Percentiles rank a stretch among this genome's conserved stretches.
Conservation (phyloP, 2,888 invertebrate species). For the Agrotis exclamationis region DNA sequence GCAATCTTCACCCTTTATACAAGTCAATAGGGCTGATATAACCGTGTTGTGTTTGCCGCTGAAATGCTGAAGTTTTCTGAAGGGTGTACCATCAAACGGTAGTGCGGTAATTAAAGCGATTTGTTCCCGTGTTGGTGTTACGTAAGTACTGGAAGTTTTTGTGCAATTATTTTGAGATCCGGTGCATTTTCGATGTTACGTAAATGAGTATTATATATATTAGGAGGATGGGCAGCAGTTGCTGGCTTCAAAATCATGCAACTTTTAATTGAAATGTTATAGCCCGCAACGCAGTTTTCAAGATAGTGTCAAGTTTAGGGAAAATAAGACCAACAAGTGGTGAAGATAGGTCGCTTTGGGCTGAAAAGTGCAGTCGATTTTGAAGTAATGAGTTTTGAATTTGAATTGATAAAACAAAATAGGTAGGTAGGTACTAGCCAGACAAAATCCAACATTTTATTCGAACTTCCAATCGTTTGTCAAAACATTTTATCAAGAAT, state of each 20-base stretch:
- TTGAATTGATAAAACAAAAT: too few species aligned
- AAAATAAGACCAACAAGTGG: too few species aligned
- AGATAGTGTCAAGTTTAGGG: too few species aligned
- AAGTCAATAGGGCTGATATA: background rate
- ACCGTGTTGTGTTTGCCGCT: background rate
- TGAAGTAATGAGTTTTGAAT: too few species aligned
- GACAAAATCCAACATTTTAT: too few species aligned
- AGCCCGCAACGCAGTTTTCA: too few species aligned
- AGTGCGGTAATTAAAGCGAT: conserved; percentile 61
- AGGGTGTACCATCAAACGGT: conserved; percentile 68
- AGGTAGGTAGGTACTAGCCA: too few species aligned
- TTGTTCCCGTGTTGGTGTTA: conserved; percentile 48
- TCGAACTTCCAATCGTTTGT: too few species aligned
- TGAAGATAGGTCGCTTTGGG: too few species aligned
- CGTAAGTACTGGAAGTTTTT: conserved; percentile 47
- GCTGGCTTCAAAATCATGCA: background rate
- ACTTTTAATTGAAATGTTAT: too few species aligned
- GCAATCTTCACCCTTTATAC: background rate
- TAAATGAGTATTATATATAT: background rate
- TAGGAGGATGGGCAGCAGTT: background rate
- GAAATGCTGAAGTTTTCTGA: conserved; percentile 17
- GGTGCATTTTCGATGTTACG: conserved; percentile 14
- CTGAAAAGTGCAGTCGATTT: too few species aligned
- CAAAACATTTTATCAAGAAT: too few species aligned
- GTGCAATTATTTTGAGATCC: conserved; percentile 39